phyloP scores from a whole-genome alignment of 2,113 vertebrate species.

The Psittacula cyanocephala region DNA sequence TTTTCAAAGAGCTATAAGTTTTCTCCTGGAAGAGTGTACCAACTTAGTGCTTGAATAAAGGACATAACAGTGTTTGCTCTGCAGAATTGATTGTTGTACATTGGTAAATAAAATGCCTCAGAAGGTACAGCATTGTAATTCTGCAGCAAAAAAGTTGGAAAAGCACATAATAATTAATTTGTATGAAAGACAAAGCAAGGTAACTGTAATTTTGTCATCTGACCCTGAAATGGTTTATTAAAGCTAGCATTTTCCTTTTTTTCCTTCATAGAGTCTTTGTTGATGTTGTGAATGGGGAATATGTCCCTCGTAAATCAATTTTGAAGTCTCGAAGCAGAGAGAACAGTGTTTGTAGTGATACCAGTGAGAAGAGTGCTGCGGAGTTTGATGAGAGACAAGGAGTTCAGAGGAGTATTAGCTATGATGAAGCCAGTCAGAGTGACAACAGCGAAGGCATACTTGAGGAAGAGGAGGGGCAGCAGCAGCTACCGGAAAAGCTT shows the following conservation, averaged over 20 bases:
- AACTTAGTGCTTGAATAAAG: not conserved
- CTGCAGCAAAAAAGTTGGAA: conserved; percentile 22
- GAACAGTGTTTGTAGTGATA: conserved; percentile 96
- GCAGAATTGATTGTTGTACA: not conserved
- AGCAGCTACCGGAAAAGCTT: conserved; percentile 65
- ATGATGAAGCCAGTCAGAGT: conserved; percentile 77
- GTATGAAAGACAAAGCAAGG: conserved; percentile 42
- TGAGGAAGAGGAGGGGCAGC: conserved; percentile 72
- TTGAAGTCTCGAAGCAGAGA: conserved; percentile 97
- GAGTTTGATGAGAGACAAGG: conserved; percentile 88
- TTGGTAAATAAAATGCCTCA: conserved; percentile 49
- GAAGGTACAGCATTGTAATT: conserved; percentile 28
- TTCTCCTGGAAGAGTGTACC: not conserved
- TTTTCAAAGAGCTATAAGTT: not conserved
- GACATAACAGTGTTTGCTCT: not conserved
- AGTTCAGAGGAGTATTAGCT: conserved; percentile 77
- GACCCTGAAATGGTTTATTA: conserved; percentile 57
- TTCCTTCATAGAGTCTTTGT: conserved; percentile 87
- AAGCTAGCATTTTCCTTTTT: conserved; percentile 50
- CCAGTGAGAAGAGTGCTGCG: conserved; percentile 80
- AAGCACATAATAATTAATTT: conserved; percentile 57
- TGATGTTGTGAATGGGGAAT: conserved; percentile 94
- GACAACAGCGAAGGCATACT: conserved; percentile 83
- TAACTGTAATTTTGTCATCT: conserved; percentile 55
- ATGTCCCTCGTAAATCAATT: conserved; percentile 91